Base-by-base conservation (phyloP, 64 coral and sea anemone species). In the Pocillopora verrucosa region DNA sequence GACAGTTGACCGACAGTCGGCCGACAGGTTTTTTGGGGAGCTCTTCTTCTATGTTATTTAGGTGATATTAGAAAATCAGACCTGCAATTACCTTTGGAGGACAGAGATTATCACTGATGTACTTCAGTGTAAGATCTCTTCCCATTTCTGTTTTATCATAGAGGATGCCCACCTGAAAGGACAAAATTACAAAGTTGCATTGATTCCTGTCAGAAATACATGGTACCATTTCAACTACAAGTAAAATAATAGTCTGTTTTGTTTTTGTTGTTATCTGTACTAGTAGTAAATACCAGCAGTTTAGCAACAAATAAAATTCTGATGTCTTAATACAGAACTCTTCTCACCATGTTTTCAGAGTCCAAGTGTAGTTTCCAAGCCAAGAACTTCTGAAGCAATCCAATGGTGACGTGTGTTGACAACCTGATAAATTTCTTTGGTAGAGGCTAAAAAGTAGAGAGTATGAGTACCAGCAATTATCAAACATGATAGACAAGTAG, bases 381-480 rank as follows among this genome's bases (percentile, higher is more conserved):
- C 13, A 98, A 62, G 88, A 98, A 98, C 61, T 91, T 90, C 60
- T 98, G 96, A 34, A 98, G 57, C 37, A 98, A 56, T 59, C 93
- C 93, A 89, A 98, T 37, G n/a, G 96, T 98, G 22, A 98, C 96
- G 3, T 98, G 90, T 15, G 87, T 90, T 56, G 96, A 98, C 59
- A 94, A 94, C 22, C 96, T 86, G 41, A 98, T 90, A 58, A 93
- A 98, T 75, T 92, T 98, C 93, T 94, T 98, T 22, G 81, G 72
- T 38, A 98, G 60, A 25, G 87, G 88, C 96, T 98, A 36, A 16
- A 80, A 87, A 25, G 15, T 60, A 37, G 78, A 65, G 22, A 59
- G 36, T 73, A 6, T 17, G 84, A 83, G 17, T n/a, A 16, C 61
- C 69, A 16, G 41, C 16, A 41, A 2, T 60, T 36, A n/a, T 20